Evolutionary conservation across 2,113 vertebrate genomes (phyloP), one percentile per base, ranked within the genome.

Genomic region (Corydoras sp.): DNA sequence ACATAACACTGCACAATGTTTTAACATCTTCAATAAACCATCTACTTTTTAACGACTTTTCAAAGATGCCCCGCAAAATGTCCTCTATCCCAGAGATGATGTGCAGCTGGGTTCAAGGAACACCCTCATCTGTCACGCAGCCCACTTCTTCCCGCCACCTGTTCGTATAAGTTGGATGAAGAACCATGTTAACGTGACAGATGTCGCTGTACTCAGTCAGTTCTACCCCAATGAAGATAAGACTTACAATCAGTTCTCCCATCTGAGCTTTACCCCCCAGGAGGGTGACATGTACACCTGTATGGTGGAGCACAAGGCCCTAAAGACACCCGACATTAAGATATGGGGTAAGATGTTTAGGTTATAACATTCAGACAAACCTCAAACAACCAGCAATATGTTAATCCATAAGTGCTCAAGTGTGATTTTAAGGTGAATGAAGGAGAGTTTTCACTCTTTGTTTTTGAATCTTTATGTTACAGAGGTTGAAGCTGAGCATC

Each of bases 271-370:
- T 30, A 62, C 74, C 1, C 85, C 92, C 0, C 24, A 76, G 30
- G 43, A 71, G 18, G 84, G 76, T 11, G 90, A 93, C 74, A 3
- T 87, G 10, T 93, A 85, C 83, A 79, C 86, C 77, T 93, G 91
- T 49, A 8, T 68, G 0, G 89, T 89, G 43, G 18, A 76, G 5
- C 92, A 92, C 68, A 8, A 0, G 3, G 79, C 83, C 29, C n/a
- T 82, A 58, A 0, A 18, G 0, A 30, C 77, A 5, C 81, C 78
- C 0, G 49, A 74, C n/a, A 78, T 71, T 14, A 65, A 58, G 12
- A 54, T 86, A 49, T 93, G 89, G 88, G 43, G 91, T 93, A 31
- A 87, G 88, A 24, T 4, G 3, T 35, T 35, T 35, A 3, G 32
- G 3, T 35, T 35, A 35, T 35, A 6, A 35, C 32, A 35, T 35